phyloP scores from a whole-genome alignment of 2,888 invertebrate species.

The Amphipyra tragopoginis region DNA sequence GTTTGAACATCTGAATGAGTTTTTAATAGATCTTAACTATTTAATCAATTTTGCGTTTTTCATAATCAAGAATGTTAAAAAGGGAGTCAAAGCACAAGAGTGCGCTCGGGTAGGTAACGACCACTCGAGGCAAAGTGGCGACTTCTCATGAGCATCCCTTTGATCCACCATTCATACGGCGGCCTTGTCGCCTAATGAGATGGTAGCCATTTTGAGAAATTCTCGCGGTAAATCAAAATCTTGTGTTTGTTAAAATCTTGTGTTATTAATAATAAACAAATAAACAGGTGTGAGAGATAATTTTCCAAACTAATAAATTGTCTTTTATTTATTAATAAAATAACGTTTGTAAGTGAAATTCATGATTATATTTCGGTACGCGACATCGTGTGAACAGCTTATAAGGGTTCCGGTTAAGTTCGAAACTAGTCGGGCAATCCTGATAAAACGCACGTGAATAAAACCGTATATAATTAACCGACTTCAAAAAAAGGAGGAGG shows the following conservation, averaged over 20 bases:
- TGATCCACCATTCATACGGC: conserved; percentile 79
- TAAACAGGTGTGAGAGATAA: conserved; percentile 9
- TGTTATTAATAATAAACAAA: conserved; percentile 50
- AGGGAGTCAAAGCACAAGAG: conserved; percentile 72
- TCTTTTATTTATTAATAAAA: no score
- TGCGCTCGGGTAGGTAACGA: conserved; percentile 74
- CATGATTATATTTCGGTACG: no score
- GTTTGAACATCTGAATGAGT: conserved; percentile 38
- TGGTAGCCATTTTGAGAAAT: conserved; percentile 69
- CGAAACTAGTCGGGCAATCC: no score
- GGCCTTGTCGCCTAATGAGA: conserved; percentile 77
- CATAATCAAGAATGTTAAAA: conserved; percentile 70
- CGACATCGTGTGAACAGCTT: no score
- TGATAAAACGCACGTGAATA: no score
- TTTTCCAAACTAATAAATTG: background rate
- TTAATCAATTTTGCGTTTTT: conserved; percentile 67
- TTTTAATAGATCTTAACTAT: conserved; percentile 43
- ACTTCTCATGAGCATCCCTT: conserved; percentile 82
- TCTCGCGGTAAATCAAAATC: conserved; percentile 41
- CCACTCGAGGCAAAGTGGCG: conserved; percentile 75
- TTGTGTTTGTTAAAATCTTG: conserved; percentile 55
- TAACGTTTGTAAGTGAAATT: no score
- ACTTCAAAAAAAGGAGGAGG: no score
- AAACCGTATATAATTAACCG: no score
- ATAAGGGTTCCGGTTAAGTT: no score